Base-by-base conservation (phyloP, 2,888 invertebrate genomes). In the Polyommatus icarus region DNA sequence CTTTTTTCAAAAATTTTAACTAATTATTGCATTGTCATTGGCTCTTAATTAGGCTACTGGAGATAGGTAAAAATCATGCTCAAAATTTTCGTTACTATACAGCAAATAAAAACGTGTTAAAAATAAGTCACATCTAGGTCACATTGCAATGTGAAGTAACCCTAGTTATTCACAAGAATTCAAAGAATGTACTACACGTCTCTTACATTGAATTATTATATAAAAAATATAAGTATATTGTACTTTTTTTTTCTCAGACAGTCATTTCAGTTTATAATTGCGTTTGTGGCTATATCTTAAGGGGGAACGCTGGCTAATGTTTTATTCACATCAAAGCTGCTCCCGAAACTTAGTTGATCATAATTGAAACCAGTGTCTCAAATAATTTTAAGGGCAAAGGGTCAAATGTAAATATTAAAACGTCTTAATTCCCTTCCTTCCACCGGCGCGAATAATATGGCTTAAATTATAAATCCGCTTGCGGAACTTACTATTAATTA, bases 321-420 rank as follows among this genome's bases (percentile, higher is more conserved):
- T 75, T 75, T 29, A 75, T 75, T 75, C 54, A 75, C 75, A 50
- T 46, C 54, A 46, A 73, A 75, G 75, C 46, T 29, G 50, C 29
- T 54, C 75, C 54, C 40, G 18, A 20, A 75, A 75, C 15, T 75
- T 8, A 75, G 75, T 75, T 75, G 75, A 75, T 75, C 24, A 75
- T 75, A 75, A 75, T 54, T 75, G 75, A 75, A 50, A 75, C 40
- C 73, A 46, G 54, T 75, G 75, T 75, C 75, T 75, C 75, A 75
- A 75, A 75, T 54, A 75, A 75, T 54, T 75, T 54, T 24, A 29
- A 24, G 46, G 29, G 50, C 75, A 29, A 29, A 29, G 75, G 75
- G 75, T 75, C 75, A 75, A 75, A 75, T 54, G 54, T 75, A 75
- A 75, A 75, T 75, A 75, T 75, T 75, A 75, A 75, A 75, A 75